Evolutionary conservation across 1,140 invertebrate species (phyloP).

Genomic region (Asbolus verrucosus): DNA sequence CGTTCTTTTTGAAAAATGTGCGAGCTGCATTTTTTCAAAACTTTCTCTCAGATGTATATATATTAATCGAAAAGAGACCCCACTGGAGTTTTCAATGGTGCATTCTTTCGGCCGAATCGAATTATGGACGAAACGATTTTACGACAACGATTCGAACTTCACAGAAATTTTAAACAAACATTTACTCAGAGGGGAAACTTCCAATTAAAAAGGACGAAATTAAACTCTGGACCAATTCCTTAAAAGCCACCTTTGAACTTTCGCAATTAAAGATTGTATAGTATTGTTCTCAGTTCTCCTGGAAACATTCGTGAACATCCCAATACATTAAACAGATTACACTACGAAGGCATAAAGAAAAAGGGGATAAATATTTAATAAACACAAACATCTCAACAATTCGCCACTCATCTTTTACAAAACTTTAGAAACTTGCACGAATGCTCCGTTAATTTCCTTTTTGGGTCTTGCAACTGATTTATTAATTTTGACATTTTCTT

Average conservation of each 20-base stretch:
- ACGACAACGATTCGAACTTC: conserved; percentile 12
- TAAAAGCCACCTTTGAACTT: conserved; percentile 36
- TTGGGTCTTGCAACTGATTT: too few species aligned
- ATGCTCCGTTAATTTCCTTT: too few species aligned
- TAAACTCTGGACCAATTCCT: conserved; percentile 34
- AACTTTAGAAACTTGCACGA: too few species aligned
- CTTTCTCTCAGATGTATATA: too few species aligned
- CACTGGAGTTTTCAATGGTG: too few species aligned
- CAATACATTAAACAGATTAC: conserved; percentile 27
- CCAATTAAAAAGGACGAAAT: conserved; percentile 37
- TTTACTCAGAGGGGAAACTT: conserved; percentile 32
- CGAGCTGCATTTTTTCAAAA: too few species aligned
- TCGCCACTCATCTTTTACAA: too few species aligned
- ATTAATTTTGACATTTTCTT: too few species aligned
- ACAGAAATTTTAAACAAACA: conserved; percentile 36
- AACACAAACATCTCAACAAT: background rate
- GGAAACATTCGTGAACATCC: conserved; percentile 18
- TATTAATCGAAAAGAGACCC: too few species aligned
- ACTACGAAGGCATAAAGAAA: background rate
- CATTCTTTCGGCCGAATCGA: background rate
- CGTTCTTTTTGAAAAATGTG: too few species aligned
- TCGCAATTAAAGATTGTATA: conserved; percentile 35
- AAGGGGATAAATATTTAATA: background rate
- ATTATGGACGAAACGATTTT: conserved; percentile 5
- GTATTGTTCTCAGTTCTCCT: conserved; percentile 22